Evolutionary conservation across 92 coral and sea anemone genomes (phyloP), one percentile per base, ranked within the genome.

Genomic region (Scolanthus callimorphus): DNA sequence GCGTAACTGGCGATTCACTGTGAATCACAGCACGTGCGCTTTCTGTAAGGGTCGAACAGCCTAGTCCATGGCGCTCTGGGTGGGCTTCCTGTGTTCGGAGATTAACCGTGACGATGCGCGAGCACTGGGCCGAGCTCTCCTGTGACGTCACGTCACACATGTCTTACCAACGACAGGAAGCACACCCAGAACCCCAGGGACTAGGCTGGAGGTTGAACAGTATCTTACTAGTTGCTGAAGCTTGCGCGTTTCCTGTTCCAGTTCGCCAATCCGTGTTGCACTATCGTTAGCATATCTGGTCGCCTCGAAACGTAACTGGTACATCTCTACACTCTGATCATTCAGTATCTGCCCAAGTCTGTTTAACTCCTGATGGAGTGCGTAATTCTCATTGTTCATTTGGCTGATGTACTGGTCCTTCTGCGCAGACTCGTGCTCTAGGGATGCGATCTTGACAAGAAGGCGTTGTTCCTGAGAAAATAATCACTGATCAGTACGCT

Each of bases 331-430:
- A 49, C 57, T 57, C 22, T 52, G 41, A 8, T 68, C 57, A 8
- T 39, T 49, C 31, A 47, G 56, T 6, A 49, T 68, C 37, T 47
- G 65, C 46, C 55, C 25, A 11, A 68, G 25, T 29, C 65, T 31
- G 54, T 57, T 20, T 39, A 68, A 27, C 11, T 68, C 64, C 27
- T 68, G 64, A 2, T 65, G 75, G 3, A 68, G 75, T 27, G 30
- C 20, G 37, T 1, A 11, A 49, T 46, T 68, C 52, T 68, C 62
- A 41, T 29, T 48, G 1, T 49, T 61, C 31, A 54, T 50, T 43
- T 68, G 65, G 4, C 52, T 4, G 29, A 68, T 68, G 31, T 43
- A 26, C 15, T 44, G 57, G 29, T 68, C 75, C 58, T 68, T 68
- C 19, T 68, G 55, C 0, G 26, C 46, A 41, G 58, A 52, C 34